A percentile compares a stretch with the other conserved stretches of the same genome.
Conservation (phyloP, 2,888 invertebrate genomes). For the Mycalesis mineus region DNA sequence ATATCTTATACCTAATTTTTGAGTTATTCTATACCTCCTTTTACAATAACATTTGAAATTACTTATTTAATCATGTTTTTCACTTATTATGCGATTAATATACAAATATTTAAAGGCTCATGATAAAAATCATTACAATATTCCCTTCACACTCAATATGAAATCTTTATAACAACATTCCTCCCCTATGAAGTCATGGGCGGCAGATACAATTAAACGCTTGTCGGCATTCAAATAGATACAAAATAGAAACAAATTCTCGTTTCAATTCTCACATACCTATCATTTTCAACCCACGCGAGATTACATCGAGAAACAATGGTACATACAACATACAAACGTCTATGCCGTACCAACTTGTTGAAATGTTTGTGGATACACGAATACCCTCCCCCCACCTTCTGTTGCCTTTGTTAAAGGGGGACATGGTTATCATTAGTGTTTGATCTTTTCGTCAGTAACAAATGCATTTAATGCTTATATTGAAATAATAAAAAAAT, state of each 20-base stretch:
- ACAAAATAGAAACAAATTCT: slow-evolving; percentile 1
- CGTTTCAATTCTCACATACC: slow-evolving; percentile 17
- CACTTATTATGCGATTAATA: no score
- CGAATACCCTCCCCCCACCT: no score
- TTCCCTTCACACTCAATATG: background rate
- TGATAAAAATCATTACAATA: no score
- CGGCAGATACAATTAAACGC: background rate
- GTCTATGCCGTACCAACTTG: slow-evolving; percentile 28
- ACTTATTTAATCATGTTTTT: no score
- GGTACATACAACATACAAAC: slow-evolving; percentile 29
- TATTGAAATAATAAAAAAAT: no score
- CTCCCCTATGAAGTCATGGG: background rate
- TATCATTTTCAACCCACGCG: slow-evolving; percentile 15
- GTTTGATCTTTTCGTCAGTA: no score
- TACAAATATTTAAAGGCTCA: no score
- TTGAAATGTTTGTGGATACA: slow-evolving; percentile 22
- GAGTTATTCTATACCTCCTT: no score
- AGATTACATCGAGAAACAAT: slow-evolving; percentile 24
- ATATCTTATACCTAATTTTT: no score
- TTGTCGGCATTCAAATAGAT: background rate
- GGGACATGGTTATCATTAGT: background rate
- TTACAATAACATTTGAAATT: no score
- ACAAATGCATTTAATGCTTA: no score
- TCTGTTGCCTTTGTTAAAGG: no score
- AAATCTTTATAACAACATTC: background rate